A percentile compares a stretch with the other conserved stretches of the same genome.
Conservation (phyloP, 1,140 invertebrate genomes). For the Lutraria rhynchaena region DNA sequence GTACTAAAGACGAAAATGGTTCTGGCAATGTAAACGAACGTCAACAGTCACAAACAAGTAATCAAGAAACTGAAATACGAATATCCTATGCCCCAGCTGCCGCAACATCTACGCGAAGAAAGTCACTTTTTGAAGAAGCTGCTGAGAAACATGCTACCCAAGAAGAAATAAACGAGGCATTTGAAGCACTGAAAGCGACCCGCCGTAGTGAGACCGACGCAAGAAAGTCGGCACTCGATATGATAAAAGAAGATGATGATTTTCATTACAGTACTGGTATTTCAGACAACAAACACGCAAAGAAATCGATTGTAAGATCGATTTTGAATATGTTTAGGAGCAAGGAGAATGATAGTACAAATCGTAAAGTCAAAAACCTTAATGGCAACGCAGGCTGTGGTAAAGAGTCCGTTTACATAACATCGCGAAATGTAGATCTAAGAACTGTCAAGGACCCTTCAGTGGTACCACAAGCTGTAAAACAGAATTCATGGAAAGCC, state of each 20-base stretch:
- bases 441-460: not conserved
- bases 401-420: not conserved
- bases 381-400: not conserved
- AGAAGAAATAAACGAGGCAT: not conserved
- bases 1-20: not conserved
- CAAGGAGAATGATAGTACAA: not conserved
- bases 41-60: not conserved
- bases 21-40: not conserved
- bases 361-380: not conserved
- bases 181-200: not conserved
- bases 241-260: not conserved
- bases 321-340: not conserved
- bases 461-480: not conserved
- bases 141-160: not conserved
- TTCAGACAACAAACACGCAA: not conserved
- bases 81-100: not conserved
- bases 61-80: not conserved
- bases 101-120: not conserved
- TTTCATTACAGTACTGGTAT: not conserved
- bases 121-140: constrained; percentile 29
- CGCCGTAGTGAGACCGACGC: not conserved
- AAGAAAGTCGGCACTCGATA: not conserved
- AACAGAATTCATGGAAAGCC: not conserved
- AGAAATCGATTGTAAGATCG: not conserved
- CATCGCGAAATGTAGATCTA: no score